Percentiles rank a stretch among this genome's conserved stretches.
Conservation (phyloP, 2,113 vertebrate species). For the Bolborhynchus lineola region DNA sequence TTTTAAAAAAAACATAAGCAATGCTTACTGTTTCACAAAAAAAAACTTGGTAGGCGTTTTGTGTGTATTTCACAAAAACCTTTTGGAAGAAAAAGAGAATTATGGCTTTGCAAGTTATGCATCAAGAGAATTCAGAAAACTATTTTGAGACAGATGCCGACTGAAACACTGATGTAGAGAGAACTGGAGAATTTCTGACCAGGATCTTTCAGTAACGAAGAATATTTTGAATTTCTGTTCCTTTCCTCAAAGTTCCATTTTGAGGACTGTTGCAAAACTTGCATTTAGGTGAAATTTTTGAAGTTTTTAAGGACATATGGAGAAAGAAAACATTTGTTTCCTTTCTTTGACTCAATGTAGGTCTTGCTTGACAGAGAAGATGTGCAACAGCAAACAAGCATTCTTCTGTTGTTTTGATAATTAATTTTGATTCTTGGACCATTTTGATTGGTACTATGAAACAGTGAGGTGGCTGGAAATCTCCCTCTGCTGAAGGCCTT, state of each 20-base stretch:
- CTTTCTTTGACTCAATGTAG: background rate
- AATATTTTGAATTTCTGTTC: background rate
- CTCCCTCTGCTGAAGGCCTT: background rate
- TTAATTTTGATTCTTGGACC: background rate
- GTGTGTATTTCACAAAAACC: background rate
- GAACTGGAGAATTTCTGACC: background rate
- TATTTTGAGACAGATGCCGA: background rate
- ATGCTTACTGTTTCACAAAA: background rate
- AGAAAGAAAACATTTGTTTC: background rate
- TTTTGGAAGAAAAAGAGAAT: background rate
- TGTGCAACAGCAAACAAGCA: background rate
- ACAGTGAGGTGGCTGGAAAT: background rate
- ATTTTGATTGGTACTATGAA: background rate
- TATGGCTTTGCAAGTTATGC: background rate
- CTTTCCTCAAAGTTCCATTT: background rate
- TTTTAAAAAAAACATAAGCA: background rate
- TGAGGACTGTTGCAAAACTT: background rate
- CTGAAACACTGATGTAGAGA: background rate
- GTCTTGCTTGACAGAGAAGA: background rate
- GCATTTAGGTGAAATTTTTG: background rate
- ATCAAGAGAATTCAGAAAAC: background rate
- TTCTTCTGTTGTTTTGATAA: background rate
- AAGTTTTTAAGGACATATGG: background rate
- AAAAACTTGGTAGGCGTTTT: fast-evolving
- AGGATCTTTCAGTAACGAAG: background rate